phyloP scores from a whole-genome alignment of 2,888 invertebrate species.

The Halictus quadricinctus region DNA sequence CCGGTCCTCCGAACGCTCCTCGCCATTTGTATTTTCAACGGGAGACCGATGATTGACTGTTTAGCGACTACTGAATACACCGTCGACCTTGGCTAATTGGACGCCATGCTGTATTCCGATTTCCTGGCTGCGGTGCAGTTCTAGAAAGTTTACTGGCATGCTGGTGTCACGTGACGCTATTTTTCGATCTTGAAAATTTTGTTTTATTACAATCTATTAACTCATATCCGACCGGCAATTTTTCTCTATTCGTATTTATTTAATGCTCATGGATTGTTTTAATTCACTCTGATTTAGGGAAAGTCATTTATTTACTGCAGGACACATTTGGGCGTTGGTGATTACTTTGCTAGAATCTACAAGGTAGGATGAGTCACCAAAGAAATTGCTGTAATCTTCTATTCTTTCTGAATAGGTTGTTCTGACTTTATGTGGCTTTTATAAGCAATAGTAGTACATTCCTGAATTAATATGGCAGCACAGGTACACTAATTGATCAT shows the following conservation, averaged over 20 bases:
- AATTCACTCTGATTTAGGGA: not conserved
- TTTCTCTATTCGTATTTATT: no score
- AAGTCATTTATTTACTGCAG: not conserved
- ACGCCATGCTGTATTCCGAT: constrained; percentile 19
- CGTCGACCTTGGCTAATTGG: constrained; percentile 65
- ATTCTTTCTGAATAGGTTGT: no score
- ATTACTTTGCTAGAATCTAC: no score
- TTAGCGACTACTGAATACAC: constrained; percentile 62
- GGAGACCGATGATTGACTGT: constrained; percentile 58
- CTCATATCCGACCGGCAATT: no score
- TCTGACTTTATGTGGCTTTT: no score
- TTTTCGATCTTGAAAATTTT: not conserved
- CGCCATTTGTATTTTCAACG: constrained; percentile 59
- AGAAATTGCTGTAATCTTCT: no score
- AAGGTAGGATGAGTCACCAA: no score
- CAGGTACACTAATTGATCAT: not conserved
- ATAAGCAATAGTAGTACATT: not conserved
- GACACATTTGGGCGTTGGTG: no score
- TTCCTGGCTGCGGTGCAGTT: not conserved
- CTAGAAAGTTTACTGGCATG: not conserved
- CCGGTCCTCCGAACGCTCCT: constrained; percentile 33
- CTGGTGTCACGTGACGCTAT: not conserved
- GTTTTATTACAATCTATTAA: no score
- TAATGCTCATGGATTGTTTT: not conserved
- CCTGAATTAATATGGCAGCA: not conserved